Evolutionary conservation across 2,888 invertebrate genomes (phyloP), one percentile per base, ranked within the genome.

Genomic region (Andrena fulva): DNA sequence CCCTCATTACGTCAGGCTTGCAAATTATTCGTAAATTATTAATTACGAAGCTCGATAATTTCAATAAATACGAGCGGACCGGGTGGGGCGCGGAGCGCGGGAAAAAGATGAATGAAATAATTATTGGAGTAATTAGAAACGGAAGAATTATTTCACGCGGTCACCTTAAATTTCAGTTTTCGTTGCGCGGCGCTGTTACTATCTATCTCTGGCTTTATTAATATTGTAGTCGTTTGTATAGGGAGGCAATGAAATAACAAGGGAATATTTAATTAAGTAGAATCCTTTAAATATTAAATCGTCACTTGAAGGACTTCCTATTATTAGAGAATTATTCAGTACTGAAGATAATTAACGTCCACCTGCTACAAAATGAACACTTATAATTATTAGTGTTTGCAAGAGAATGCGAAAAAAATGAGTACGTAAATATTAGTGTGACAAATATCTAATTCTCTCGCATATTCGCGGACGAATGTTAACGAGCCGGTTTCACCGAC

Each of bases 21-120:
- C 48, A 50, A 33, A 75, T 75, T 70, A 75, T 60, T 70, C 71
- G 27, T 35, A 60, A 69, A 75, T 70, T 69, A 70, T 59, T 75
- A 75, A 20, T 50, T 48, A 48, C 20, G 33, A 59, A 2, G n/a
- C 20, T 42, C 20, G 60, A 70, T 12, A 27, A 75, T 69, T 60
- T 70, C 35, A 60, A 69, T 59, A 59, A 59, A 59, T 60, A 48
- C n/a, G 48, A 42, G 35, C 12, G 10, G 3, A 8, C 7, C 20
- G n/a, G 4, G 12, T 29, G 59, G 3, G 7, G 48, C 27, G 2
- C n/a, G 48, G 7, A 16, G 7, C 8, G 31, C 20, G 2, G 20
- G 20, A 62, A 62, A 48, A 63, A 24, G 12, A 16, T 16, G 29
- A 60, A 50, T 16, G 16, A 71, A 71, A 71, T 70, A 42, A 12